phyloP scores from a whole-genome alignment of 2,113 vertebrate genomes.

The Salvelinus fontinalis region DNA sequence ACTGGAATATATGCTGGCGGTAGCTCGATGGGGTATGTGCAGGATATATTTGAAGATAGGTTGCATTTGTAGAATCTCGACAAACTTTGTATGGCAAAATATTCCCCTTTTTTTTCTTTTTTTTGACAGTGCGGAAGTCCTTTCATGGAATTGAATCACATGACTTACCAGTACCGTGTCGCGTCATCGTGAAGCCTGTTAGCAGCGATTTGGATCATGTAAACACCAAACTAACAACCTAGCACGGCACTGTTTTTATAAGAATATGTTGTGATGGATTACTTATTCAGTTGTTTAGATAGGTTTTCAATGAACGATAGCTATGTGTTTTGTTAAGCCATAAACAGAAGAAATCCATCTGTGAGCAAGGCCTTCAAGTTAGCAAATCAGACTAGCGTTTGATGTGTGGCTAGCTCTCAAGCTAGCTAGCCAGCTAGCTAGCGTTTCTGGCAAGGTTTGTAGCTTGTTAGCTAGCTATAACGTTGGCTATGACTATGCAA shows the following conservation, averaged over 20 bases:
- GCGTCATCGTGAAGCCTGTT: neutral
- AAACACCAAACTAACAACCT: constrained; percentile 45
- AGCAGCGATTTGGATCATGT: constrained; percentile 1
- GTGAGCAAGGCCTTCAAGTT: neutral
- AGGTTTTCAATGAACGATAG: neutral
- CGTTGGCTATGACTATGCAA: constrained; percentile 62
- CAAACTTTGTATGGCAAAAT: neutral
- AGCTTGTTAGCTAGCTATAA: neutral
- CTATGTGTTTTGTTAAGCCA: neutral
- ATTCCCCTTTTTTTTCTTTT: neutral
- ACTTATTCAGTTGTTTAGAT: neutral
- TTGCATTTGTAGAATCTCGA: neutral
- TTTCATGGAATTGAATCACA: constrained; percentile 40
- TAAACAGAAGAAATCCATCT: neutral
- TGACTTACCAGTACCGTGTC: constrained; percentile 35
- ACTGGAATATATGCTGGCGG: neutral
- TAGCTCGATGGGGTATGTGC: neutral
- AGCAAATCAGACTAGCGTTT: neutral
- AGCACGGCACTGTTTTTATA: neutral
- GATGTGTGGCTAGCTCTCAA: neutral
- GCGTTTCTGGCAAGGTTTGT: neutral
- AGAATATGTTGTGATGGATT: neutral
- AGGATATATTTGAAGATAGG: no score
- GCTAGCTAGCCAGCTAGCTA: neutral
- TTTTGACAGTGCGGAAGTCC: constrained; percentile 30